A percentile compares a stretch with the other conserved stretches of the same genome.
These are phyloP conservation scores for Pemphigus obesinymphae DNA, from an alignment of 1,140 invertebrate genomes.

Conservation along the genomic window DNA sequence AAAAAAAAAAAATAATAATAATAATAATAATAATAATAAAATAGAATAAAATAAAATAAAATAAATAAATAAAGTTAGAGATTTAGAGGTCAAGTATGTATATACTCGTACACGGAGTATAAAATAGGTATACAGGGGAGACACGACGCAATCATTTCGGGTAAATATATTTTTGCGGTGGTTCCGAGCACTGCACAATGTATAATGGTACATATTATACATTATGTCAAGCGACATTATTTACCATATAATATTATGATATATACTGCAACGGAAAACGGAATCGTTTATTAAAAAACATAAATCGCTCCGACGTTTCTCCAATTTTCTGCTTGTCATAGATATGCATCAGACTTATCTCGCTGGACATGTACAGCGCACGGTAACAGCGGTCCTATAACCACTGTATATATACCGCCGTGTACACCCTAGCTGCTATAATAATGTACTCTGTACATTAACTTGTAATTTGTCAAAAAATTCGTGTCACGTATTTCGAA, in stretches of 20 bases:
- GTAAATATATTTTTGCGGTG: too few species aligned
- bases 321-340: conserved; percentile 15
- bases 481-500: neutral
- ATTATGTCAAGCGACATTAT: neutral
- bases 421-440: neutral
- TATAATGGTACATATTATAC: neutral
- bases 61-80: too few species aligned
- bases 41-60: too few species aligned
- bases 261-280: neutral
- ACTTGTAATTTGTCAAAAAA: neutral
- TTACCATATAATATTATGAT: too few species aligned
- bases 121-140: too few species aligned
- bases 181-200: neutral
- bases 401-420: neutral
- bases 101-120: too few species aligned
- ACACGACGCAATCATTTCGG: too few species aligned
- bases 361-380: neutral
- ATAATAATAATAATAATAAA: too few species aligned
- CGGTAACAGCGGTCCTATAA: neutral
- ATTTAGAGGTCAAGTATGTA: too few species aligned
- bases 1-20: neutral
- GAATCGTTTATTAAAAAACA: conserved; percentile 20
- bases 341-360: neutral
- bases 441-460: neutral
- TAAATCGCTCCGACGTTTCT: neutral